phyloP scores from a whole-genome alignment of 1,140 invertebrate genomes.

The Sipha flava region DNA sequence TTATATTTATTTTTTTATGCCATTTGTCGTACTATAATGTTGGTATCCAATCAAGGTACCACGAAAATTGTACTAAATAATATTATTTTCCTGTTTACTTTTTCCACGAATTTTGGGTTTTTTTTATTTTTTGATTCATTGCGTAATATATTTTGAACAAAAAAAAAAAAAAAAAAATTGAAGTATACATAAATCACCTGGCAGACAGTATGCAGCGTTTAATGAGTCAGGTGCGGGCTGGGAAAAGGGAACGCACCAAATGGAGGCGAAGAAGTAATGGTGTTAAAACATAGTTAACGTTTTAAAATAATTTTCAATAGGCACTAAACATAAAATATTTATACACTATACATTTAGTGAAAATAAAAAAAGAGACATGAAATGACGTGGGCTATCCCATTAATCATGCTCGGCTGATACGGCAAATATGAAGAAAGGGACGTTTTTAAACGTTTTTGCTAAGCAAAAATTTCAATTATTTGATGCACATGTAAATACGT shows the following conservation, averaged over 20 bases:
- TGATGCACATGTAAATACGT: no score
- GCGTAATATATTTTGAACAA: neutral
- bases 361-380: neutral
- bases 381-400: neutral
- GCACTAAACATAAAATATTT: neutral
- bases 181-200: constrained; percentile 5
- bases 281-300: constrained; percentile 16
- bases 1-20: neutral
- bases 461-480: neutral
- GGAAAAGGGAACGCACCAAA: neutral
- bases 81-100: neutral
- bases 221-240: neutral
- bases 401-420: neutral
- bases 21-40: neutral
- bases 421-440: neutral
- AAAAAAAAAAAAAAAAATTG: neutral
- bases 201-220: neutral
- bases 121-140: neutral
- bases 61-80: neutral
- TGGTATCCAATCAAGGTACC: neutral
- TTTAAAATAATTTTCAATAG: constrained; percentile 16
- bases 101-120: no score
- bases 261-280: neutral
- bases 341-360: neutral
- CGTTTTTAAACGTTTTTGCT: neutral